Evolutionary conservation across 2,113 vertebrate species (phyloP), one percentile per base, ranked within the genome.

Genomic region (Gallinago undulata): DNA sequence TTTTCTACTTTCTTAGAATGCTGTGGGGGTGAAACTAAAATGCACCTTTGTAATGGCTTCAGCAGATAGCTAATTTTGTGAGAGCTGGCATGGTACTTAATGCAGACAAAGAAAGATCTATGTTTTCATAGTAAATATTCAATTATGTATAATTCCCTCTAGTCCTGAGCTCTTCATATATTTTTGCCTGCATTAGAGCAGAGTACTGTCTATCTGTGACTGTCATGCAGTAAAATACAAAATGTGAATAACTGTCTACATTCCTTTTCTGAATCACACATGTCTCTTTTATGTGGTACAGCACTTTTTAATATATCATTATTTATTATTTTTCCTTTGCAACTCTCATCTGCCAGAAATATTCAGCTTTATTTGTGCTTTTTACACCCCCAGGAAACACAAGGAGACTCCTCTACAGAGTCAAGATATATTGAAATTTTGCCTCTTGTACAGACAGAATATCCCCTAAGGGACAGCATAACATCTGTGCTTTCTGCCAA

Each of bases 381-480:
- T 45, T 31, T 43, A 45, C 30, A 82, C 51, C 45, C 70, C 87
- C 66, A 76, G 62, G 93, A 96, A 94, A 93, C 25, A 95, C 33
- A 88, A 92, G 51, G 19, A 91, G 11, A 78, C 53, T 90, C 37
- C 43, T 76, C 76, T 79, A 37, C 35, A 56, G 14, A 94, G 73
- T 66, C 66, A 91, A 97, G 70, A 91, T 56, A 87, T 30, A 85
- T 28, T 75, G 75, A 93, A 90, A 55, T 91, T 94, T 84, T 93
- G 25, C 84, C 59, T 93, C 21, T 84, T 68, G 53, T 23, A 64
- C 4, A 11, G 83, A 92, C 45, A 84, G 56, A 69, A 33, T 86
- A 72, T 89, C 80, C 94, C 86, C 76, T 30, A 77, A 74, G 86
- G 90, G 93, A 64, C 57, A 91, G n/a, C 13, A 24, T 81, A 93